Base-by-base conservation (phyloP, 2,888 invertebrate species). In the Harpalus rufipes region DNA sequence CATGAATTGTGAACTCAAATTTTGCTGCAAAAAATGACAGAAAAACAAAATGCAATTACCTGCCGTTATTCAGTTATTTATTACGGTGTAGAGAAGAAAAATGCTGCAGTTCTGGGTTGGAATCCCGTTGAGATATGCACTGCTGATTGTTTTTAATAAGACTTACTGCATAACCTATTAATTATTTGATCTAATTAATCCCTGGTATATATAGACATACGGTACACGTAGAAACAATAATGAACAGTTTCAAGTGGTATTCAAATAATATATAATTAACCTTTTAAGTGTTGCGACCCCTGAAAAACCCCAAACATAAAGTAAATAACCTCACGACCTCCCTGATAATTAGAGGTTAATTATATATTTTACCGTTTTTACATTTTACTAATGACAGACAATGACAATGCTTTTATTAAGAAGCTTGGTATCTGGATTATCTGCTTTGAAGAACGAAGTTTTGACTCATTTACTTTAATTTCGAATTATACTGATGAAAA, bases 111-210 rank as follows among this genome's bases (percentile, higher is more conserved):
- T 68, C 39, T 32, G n/a, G 5, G 39, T 39, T 68, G 39, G 12
- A 39, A 68, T 68, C 16, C 72, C 72, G 72, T 74, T n/a, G n/a
- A 44, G 41, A 7, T 74, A 74, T 74, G 72, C 44, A 74, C 44
- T 74, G 44, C 4, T 44, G 41, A 74, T 41, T 44, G 18, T 44
- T 41, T 44, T 44, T 74, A 74, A 74, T 74, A 51, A 74, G 32
- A 7, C 14, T 39, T 68, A 14, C 32, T 63, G 68, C 68, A 68
- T 39, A 68, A 68, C 68, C 72, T 74, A 21, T 63, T 18, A 74
- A 74, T 74, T 41, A 74, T 74, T 74, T 74, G 41, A 74, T 44
- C 18, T 12, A 7, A 74, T 74, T 74, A 74, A 44, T 16, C 21
- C 44, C 6, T 68, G 68, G 41, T 68, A 7, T 41, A 63, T 7